Conservation (phyloP, 2,888 invertebrate species). For the Xestia sexstrigata region DNA sequence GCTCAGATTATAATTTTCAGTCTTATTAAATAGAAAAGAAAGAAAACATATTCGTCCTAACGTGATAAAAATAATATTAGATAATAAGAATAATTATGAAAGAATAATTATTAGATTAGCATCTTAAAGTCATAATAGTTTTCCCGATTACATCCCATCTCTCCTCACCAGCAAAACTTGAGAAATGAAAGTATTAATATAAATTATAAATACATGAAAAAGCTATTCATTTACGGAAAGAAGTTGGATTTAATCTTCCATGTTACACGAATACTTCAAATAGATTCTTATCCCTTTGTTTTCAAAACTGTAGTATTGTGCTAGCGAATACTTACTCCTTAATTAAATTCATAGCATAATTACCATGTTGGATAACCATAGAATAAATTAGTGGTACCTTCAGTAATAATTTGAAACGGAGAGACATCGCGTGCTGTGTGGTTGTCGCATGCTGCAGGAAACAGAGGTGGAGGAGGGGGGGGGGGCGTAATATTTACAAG, state of each 20-base stretch:
- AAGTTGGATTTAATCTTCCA: not conserved
- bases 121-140: too few species aligned
- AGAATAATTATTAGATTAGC: too few species aligned
- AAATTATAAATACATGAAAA: not conserved
- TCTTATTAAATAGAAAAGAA: too few species aligned
- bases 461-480: not conserved
- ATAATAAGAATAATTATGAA: too few species aligned
- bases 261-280: not conserved
- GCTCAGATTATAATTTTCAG: too few species aligned
- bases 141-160: not conserved
- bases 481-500: constrained; percentile 18
- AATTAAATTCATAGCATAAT: constrained; percentile 27
- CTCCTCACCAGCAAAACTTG: not conserved
- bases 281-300: not conserved
- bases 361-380: constrained; percentile 23
- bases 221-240: not conserved
- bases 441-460: constrained; percentile 56
- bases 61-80: too few species aligned
- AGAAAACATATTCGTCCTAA: too few species aligned
- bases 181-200: not conserved
- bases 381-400: constrained; percentile 36
- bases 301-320: not conserved
- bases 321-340: not conserved
- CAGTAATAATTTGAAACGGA: constrained; percentile 42
- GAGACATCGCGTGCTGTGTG: constrained; percentile 57